phyloP scores from a whole-genome alignment of 1,140 invertebrate species.

The Harpegnathos saltator region DNA sequence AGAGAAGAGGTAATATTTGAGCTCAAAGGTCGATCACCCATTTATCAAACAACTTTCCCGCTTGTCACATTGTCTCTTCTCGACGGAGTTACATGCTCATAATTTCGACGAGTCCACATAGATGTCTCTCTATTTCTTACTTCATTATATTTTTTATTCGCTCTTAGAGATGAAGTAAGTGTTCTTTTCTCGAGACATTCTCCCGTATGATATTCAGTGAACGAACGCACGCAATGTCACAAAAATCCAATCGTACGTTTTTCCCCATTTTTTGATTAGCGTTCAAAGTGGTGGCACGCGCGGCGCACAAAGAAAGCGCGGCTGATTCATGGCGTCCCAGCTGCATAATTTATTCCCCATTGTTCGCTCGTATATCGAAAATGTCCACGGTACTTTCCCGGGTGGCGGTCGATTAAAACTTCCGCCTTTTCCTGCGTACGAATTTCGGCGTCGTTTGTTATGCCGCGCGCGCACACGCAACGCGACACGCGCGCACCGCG shows the following conservation, averaged over 20 bases:
- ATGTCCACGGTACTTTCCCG: constrained; percentile 19
- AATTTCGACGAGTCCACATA: too few species aligned
- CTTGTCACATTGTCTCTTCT: too few species aligned
- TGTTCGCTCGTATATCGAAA: constrained; percentile 61
- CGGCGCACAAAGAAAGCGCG: constrained; percentile 23
- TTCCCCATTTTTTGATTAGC: neutral
- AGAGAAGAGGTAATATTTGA: too few species aligned
- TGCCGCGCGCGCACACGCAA: constrained; percentile 32
- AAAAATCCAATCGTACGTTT: constrained; percentile 23
- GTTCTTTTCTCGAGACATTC: too few species aligned
- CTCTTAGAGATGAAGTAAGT: too few species aligned
- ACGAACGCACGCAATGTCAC: constrained; percentile 17
- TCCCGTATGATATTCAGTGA: neutral
- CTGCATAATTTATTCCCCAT: constrained; percentile 46
- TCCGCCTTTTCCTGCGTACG: constrained; percentile 51
- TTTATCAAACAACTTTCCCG: too few species aligned
- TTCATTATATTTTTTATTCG: too few species aligned
- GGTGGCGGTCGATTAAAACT: constrained; percentile 25
- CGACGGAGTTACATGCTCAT: too few species aligned
- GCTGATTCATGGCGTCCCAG: constrained; percentile 52
- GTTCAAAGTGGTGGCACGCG: constrained; percentile 19
- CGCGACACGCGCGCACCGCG: constrained; percentile 10
- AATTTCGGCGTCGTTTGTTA: constrained; percentile 64
- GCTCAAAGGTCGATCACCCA: too few species aligned
- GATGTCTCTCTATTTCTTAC: too few species aligned